Conservation (phyloP, 2,113 vertebrate species). For the Ramphastos sulfuratus region DNA sequence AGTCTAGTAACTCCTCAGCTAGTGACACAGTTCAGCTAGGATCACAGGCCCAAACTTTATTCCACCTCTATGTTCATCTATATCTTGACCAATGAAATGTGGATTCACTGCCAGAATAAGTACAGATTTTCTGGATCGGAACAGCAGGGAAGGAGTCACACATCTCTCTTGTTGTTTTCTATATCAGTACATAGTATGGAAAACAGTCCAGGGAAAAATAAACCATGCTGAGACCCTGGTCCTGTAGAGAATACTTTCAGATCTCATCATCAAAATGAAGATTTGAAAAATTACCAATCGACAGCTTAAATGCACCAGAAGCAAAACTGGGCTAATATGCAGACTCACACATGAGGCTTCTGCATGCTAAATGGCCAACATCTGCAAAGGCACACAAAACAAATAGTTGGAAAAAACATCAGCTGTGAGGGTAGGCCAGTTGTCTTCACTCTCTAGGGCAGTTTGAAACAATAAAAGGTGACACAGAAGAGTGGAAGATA, state of each 20-base stretch:
- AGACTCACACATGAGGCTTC: neutral
- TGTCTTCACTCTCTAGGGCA: neutral
- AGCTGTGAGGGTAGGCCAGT: neutral
- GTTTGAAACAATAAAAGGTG: neutral
- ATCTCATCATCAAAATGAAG: neutral
- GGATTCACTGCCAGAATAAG: neutral
- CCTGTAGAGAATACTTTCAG: neutral
- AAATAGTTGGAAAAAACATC: neutral
- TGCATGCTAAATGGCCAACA: neutral
- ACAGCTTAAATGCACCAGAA: conserved; percentile 12
- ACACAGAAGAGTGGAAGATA: neutral
- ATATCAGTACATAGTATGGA: rapidly evolving
- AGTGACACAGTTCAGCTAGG: neutral
- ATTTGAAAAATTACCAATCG: conserved; percentile 17
- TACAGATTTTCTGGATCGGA: neutral
- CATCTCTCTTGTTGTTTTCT: neutral
- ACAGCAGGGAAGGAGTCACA: neutral
- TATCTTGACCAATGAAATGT: neutral
- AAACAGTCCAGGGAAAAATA: neutral
- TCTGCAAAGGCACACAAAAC: neutral
- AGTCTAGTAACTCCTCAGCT: neutral
- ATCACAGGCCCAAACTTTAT: neutral
- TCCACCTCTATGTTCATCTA: neutral
- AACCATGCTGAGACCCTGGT: neutral
- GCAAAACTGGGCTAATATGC: neutral